Conservation (phyloP, 2,888 invertebrate genomes). For the Tachina grossa region DNA sequence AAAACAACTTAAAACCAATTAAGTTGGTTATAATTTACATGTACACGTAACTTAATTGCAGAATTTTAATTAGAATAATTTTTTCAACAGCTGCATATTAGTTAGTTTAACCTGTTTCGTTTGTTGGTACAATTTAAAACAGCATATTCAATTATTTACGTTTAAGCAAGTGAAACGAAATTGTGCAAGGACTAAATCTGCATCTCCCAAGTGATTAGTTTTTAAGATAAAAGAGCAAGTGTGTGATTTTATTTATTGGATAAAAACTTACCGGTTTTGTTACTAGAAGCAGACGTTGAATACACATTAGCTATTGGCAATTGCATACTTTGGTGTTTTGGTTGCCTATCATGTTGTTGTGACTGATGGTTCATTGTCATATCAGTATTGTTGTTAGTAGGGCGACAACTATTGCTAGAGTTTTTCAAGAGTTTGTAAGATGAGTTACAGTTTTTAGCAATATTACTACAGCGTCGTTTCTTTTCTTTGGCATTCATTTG, state of each 20-base stretch:
- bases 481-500: slow-evolving; percentile 82
- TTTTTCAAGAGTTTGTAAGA: background rate
- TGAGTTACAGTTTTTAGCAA: slow-evolving; percentile 17
- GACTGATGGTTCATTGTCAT: slow-evolving; percentile 31
- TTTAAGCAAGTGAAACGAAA: too few relatives aligned
- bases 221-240: too few relatives aligned
- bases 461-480: slow-evolving; percentile 72
- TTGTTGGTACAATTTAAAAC: too few relatives aligned
- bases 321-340: slow-evolving; percentile 40
- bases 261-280: slow-evolving; percentile 57
- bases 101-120: too few relatives aligned
- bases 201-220: too few relatives aligned
- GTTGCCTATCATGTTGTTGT: slow-evolving; percentile 7
- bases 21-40: too few relatives aligned
- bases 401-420: slow-evolving; percentile 23
- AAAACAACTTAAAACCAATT: too few relatives aligned
- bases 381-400: slow-evolving; percentile 48
- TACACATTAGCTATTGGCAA: slow-evolving; percentile 43
- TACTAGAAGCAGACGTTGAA: slow-evolving; percentile 46
- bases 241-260: background rate
- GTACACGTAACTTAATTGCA: too few relatives aligned
- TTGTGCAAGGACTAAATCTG: too few relatives aligned
- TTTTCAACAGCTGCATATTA: too few relatives aligned
- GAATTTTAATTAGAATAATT: too few relatives aligned
- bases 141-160: too few relatives aligned